Percentiles rank a stretch among this genome's conserved stretches.
Conservation (phyloP, 2,113 vertebrate genomes). For the Odontophorus gujanensis region DNA sequence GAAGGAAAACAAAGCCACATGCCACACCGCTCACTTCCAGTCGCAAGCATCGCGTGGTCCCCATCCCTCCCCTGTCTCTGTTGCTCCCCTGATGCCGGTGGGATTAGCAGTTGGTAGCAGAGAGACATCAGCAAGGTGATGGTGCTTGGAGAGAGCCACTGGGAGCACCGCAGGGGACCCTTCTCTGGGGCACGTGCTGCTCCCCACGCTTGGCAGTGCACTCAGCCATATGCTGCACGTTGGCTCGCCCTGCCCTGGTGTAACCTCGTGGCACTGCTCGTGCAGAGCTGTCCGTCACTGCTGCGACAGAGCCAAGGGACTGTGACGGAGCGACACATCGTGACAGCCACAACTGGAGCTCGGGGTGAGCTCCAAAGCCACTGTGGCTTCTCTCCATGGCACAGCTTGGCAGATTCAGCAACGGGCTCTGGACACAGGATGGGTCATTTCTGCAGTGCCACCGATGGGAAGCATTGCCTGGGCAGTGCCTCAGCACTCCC, state of each 20-base stretch:
- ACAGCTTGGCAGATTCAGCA: not conserved
- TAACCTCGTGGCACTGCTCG: fast-evolving
- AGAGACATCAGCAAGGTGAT: not conserved
- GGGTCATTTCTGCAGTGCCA: not conserved
- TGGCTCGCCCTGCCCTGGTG: not conserved
- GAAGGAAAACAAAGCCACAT: fast-evolving
- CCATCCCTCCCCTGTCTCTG: not conserved
- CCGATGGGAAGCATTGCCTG: not conserved
- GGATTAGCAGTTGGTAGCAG: not conserved
- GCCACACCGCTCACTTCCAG: fast-evolving
- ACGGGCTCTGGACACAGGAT: not conserved
- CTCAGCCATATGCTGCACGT: not conserved
- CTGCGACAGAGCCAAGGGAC: fast-evolving
- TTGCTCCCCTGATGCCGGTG: too few relatives aligned
- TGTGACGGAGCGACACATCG: fast-evolving
- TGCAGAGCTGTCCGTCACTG: not conserved
- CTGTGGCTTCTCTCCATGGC: too few relatives aligned
- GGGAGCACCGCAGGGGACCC: not conserved
- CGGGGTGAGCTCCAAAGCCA: not conserved
- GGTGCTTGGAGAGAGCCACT: not conserved
- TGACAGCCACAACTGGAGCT: fast-evolving
- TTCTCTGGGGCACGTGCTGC: not conserved
- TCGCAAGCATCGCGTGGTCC: not conserved
- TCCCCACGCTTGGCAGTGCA: not conserved
- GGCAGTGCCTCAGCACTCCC: not conserved